Conservation (phyloP, 2,113 vertebrate genomes). For the Dasypus novemcinctus region DNA sequence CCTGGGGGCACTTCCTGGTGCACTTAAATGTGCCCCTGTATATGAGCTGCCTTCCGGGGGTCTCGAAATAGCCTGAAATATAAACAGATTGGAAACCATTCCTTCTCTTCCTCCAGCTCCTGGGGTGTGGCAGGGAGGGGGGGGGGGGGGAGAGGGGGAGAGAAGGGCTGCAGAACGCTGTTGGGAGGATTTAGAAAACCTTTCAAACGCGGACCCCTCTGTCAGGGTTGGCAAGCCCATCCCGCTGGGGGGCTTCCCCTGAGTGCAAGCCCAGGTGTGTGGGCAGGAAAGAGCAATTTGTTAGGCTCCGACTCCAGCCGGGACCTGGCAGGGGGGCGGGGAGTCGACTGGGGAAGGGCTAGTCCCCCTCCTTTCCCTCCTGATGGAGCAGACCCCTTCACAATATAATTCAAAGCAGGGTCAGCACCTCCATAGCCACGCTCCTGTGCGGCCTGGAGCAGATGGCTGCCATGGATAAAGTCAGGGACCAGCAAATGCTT, state of each 20-base stretch:
- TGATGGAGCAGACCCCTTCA: not conserved
- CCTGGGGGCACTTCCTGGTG: constrained; percentile 62
- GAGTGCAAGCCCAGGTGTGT: not conserved
- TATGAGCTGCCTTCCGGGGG: constrained; percentile 44
- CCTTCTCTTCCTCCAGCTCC: constrained; percentile 19
- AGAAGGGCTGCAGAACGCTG: no score
- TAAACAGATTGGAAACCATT: constrained; percentile 45
- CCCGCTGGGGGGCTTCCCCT: not conserved
- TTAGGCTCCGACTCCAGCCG: not conserved
- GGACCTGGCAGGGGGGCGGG: not conserved
- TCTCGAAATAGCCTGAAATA: constrained; percentile 68
- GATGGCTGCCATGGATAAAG: no score
- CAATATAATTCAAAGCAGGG: not conserved
- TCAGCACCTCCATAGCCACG: no score
- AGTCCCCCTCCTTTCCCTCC: not conserved
- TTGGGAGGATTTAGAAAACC: not conserved
- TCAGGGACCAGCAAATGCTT: not conserved
- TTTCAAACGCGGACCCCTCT: not conserved
- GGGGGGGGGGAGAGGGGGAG: not conserved
- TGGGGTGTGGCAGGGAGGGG: not conserved
- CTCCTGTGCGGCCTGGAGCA: no score
- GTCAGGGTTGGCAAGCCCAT: not conserved
- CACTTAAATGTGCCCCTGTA: constrained; percentile 64
- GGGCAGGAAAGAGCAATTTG: not conserved
- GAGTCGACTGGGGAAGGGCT: not conserved